Conservation (phyloP, 2,113 vertebrate species). For the Notechis scutatus region DNA sequence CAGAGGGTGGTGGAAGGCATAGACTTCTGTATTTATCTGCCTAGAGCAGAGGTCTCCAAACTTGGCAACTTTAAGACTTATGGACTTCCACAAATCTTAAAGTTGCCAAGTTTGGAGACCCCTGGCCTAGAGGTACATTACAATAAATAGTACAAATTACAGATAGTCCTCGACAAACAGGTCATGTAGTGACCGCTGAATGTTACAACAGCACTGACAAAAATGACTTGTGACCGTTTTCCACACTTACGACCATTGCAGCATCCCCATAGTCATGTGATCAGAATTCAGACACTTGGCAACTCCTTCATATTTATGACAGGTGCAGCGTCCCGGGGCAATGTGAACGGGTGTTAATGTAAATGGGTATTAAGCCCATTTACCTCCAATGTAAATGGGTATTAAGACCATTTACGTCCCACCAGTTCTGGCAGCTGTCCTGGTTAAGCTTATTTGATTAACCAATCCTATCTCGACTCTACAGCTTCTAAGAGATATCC, state of each 20-base stretch:
- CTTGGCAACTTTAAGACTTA: too few species aligned
- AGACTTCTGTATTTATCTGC: not conserved
- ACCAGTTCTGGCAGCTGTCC: constrained; percentile 40
- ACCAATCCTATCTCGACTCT: constrained; percentile 4
- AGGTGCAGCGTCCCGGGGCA: not conserved
- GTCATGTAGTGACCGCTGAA: not conserved
- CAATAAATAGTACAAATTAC: not conserved
- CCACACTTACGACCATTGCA: not conserved
- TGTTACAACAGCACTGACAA: too few species aligned
- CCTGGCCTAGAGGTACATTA: not conserved
- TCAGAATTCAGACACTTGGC: not conserved
- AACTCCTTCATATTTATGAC: not conserved
- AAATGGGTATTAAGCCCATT: too few species aligned
- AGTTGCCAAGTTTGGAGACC: too few species aligned
- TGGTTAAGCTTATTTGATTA: not conserved
- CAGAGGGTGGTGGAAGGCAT: not conserved
- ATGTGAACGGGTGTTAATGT: not conserved
- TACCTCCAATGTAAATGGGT: not conserved
- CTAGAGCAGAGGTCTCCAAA: too few species aligned
- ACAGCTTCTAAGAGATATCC: not conserved
- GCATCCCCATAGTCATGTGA: not conserved
- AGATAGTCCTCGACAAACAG: not conserved
- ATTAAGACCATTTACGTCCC: constrained; percentile 35
- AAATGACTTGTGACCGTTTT: too few species aligned
- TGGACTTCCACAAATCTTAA: too few species aligned